Conservation (phyloP, 2,888 invertebrate species). For the Asteroscopus sphinx region DNA sequence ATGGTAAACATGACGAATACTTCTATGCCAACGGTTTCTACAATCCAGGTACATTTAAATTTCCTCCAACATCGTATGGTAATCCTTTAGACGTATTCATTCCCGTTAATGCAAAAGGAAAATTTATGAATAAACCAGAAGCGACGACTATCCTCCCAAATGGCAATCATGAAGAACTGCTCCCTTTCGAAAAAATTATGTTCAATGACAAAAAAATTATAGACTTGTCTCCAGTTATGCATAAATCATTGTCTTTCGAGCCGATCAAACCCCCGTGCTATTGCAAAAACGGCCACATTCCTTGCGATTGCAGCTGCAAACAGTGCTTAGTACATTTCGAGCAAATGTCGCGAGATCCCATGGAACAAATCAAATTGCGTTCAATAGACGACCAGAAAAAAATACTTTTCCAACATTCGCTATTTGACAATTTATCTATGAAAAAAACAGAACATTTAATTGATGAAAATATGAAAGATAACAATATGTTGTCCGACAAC, state of each 20-base stretch:
- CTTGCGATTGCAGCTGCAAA: slow-evolving; percentile 78
- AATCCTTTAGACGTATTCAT: slow-evolving; percentile 74
- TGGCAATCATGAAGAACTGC: slow-evolving; percentile 50
- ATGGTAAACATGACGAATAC: slow-evolving; percentile 63
- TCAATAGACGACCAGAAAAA: slow-evolving; percentile 51
- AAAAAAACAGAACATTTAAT: slow-evolving; percentile 44
- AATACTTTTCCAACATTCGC: slow-evolving; percentile 15
- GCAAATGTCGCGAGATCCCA: slow-evolving; percentile 47
- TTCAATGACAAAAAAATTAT: slow-evolving; percentile 60
- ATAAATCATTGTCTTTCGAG: slow-evolving; percentile 54
- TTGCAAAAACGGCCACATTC: slow-evolving; percentile 72
- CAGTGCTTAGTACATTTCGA: slow-evolving; percentile 69
- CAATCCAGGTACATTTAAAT: slow-evolving; percentile 60
- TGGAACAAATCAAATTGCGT: slow-evolving; percentile 45
- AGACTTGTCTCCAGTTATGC: slow-evolving; percentile 51
- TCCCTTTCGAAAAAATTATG: slow-evolving; percentile 56
- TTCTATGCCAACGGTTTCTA: slow-evolving; percentile 64
- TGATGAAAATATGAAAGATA: slow-evolving; percentile 53
- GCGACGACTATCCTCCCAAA: slow-evolving; percentile 45
- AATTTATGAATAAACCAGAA: slow-evolving; percentile 62
- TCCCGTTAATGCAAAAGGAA: slow-evolving; percentile 65
- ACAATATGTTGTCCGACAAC: slow-evolving; percentile 61
- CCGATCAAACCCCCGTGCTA: slow-evolving; percentile 68
- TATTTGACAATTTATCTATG: slow-evolving; percentile 38
- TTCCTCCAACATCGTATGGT: slow-evolving; percentile 58